Percentiles rank a stretch among this genome's conserved stretches.
These are phyloP conservation scores for Vipera latastei DNA, from an alignment of 2,797 vertebrate genomes.

Conservation along the genomic window DNA sequence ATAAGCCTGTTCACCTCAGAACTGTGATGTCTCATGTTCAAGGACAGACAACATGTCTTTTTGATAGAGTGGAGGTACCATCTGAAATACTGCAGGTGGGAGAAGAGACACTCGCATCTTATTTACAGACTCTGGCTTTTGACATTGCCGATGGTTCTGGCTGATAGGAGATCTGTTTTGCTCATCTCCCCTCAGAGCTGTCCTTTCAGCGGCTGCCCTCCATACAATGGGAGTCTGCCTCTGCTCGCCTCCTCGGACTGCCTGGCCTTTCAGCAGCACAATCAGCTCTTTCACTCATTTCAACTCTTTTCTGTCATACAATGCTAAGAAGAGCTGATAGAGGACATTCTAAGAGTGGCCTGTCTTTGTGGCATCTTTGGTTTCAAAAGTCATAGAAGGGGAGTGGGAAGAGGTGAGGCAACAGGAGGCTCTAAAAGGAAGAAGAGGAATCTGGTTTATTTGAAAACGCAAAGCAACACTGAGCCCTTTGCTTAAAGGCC, in stretches of 20 bases:
- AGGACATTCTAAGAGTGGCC: not conserved
- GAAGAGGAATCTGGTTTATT: not conserved
- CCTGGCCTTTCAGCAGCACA: conserved; percentile 36
- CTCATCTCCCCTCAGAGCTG: not conserved
- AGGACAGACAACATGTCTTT: conserved; percentile 10
- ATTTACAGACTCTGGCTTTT: not conserved
- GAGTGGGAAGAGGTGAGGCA: not conserved
- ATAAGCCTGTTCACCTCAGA: conserved; percentile 33
- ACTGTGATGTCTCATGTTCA: not conserved
- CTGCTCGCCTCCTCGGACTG: not conserved
- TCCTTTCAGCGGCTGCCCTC: conserved; percentile 12
- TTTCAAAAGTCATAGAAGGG: not conserved
- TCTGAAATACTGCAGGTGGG: not conserved
- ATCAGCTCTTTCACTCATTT: conserved; percentile 33
- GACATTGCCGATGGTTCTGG: conserved; percentile 18
- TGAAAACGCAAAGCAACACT: not conserved
- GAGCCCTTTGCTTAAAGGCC: not conserved
- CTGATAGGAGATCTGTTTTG: conserved; percentile 26
- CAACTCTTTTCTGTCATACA: conserved; percentile 12
- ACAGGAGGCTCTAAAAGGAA: not conserved
- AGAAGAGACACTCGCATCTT: not conserved
- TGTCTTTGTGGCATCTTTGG: not conserved
- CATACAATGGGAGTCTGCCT: conserved; percentile 34
- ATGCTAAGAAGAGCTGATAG: not conserved
- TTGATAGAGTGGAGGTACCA: not conserved